A percentile compares a stretch with the other conserved stretches of the same genome.
These are phyloP conservation scores for Heliconius himera DNA, from an alignment of 1,140 invertebrate species.

Conservation along the genomic window DNA sequence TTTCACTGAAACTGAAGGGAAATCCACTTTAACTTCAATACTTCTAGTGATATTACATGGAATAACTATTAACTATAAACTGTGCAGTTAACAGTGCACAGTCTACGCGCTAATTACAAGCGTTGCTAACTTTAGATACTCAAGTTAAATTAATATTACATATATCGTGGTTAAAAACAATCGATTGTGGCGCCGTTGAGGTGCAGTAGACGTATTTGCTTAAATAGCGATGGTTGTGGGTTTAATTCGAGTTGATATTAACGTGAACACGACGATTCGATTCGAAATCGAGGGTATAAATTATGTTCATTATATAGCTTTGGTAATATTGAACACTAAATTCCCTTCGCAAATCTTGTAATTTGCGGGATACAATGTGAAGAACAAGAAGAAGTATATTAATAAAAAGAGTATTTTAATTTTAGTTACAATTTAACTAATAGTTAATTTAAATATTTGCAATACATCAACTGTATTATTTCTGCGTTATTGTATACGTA, in stretches of 20 bases:
- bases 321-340: too few species aligned
- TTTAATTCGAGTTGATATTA: too few species aligned
- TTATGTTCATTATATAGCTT: too few species aligned
- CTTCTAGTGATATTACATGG: neutral
- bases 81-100: neutral
- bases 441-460: too few species aligned
- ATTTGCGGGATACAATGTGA: too few species aligned
- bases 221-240: neutral
- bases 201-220: too few species aligned
- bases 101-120: neutral
- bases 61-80: neutral
- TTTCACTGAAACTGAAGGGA: neutral
- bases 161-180: neutral
- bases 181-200: neutral
- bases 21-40: conserved; percentile 2
- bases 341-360: too few species aligned
- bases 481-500: too few species aligned
- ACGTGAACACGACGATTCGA: neutral
- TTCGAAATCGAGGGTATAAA: neutral
- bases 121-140: conserved; percentile 10
- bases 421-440: too few species aligned
- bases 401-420: too few species aligned
- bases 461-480: too few species aligned
- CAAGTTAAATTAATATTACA: neutral
- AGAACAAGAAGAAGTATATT: too few species aligned